Evolutionary conservation across 30 jellyfish, hydroid and myxozoan genomes (phyloP).

Genomic region (Aurelia aurita complex sp. Pacific): DNA sequence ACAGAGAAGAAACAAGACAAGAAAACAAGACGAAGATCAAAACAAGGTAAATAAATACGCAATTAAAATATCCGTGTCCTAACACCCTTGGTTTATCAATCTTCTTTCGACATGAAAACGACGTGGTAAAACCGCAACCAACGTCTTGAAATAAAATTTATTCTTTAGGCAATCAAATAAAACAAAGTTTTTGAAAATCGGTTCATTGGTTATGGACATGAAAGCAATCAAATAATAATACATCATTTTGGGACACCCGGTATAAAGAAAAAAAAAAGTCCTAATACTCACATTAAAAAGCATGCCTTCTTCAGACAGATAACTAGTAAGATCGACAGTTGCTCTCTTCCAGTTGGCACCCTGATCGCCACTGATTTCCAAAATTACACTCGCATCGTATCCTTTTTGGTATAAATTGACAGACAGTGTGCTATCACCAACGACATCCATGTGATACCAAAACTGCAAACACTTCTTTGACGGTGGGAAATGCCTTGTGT

Average conservation of each 20-base stretch:
- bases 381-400: neutral
- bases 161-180: too few relatives aligned
- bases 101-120: too few relatives aligned
- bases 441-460: constrained; percentile 58
- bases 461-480: constrained; percentile 51
- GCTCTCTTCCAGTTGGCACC: constrained; percentile 58
- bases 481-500: constrained; percentile 51
- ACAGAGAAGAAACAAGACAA: too few relatives aligned
- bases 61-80: too few relatives aligned
- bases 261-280: neutral
- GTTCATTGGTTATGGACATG: too few relatives aligned
- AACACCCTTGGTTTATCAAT: too few relatives aligned
- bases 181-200: too few relatives aligned
- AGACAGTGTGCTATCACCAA: constrained; percentile 14
- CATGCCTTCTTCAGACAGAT: constrained; percentile 1
- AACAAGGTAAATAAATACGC: too few relatives aligned
- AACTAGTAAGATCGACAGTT: constrained; percentile 2
- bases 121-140: too few relatives aligned
- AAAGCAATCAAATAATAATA: too few relatives aligned
- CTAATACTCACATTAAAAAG: constrained; percentile 40
- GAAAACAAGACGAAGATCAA: too few relatives aligned
- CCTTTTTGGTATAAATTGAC: constrained; percentile 24
- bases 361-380: constrained; percentile 40
- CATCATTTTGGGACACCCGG: neutral
- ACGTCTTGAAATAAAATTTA: too few relatives aligned